phyloP scores from a whole-genome alignment of 2,113 vertebrate species.

The Oreochromis tanganicae region DNA sequence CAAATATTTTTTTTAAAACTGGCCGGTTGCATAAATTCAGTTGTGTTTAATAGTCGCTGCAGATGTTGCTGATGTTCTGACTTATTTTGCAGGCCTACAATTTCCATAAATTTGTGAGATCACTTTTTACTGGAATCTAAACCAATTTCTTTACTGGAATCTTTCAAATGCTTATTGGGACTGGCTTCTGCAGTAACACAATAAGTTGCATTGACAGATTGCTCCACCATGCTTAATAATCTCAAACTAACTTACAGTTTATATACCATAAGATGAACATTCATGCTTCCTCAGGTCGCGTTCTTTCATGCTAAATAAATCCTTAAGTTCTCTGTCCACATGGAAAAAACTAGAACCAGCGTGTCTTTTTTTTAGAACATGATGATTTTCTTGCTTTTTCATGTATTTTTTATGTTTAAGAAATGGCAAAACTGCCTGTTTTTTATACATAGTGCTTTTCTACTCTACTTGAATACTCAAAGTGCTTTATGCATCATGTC shows the following conservation, averaged over 20 bases:
- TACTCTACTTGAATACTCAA: background rate
- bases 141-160: background rate
- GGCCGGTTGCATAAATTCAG: background rate
- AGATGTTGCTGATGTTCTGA: background rate
- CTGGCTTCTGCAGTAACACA: background rate
- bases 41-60: background rate
- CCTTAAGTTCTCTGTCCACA: background rate
- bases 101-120: background rate
- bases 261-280: background rate
- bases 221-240: background rate
- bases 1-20: rapidly evolving
- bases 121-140: background rate
- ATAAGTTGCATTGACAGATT: background rate
- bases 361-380: background rate
- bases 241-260: background rate
- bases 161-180: background rate
- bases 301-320: background rate
- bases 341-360: background rate
- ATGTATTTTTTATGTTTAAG: background rate
- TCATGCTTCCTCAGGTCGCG: background rate
- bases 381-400: background rate
- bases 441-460: background rate
- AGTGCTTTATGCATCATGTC: background rate
- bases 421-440: background rate
- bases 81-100: background rate